These are phyloP conservation scores for Hypanus sabinus DNA, from an alignment of 2,113 vertebrate species.

Conservation along the genomic window DNA sequence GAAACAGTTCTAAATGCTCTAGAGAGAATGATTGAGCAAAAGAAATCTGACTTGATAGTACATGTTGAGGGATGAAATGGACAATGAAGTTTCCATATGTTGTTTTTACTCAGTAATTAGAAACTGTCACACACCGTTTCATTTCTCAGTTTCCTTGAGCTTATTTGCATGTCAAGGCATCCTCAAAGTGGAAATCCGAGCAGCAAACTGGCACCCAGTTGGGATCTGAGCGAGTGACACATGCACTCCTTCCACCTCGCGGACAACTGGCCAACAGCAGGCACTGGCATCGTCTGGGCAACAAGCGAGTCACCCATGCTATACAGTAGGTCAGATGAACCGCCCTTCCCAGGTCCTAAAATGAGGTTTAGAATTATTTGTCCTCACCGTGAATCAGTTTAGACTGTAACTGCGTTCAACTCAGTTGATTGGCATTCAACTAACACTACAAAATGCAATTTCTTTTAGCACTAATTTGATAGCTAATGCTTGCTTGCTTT, in stretches of 20 bases:
- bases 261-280: slow-evolving; percentile 52
- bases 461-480: neutral
- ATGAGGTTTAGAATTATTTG: neutral
- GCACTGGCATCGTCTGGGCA: slow-evolving; percentile 35
- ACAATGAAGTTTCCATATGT: slow-evolving; percentile 86
- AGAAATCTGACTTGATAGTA: slow-evolving; percentile 68
- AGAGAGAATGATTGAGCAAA: slow-evolving; percentile 60
- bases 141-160: slow-evolving; percentile 65
- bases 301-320: slow-evolving; percentile 26
- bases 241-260: slow-evolving; percentile 46
- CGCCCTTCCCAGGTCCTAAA: neutral
- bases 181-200: slow-evolving; percentile 52
- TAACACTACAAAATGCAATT: neutral
- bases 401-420: neutral
- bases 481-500: neutral
- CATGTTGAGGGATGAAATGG: slow-evolving; percentile 77
- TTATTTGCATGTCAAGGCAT: slow-evolving; percentile 60
- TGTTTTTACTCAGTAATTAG: slow-evolving; percentile 81
- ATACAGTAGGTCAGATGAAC: neutral
- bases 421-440: neutral
- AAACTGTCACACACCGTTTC: slow-evolving; percentile 72
- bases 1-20: slow-evolving; percentile 52
- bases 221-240: slow-evolving; percentile 46
- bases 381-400: neutral
- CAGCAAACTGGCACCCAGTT: slow-evolving; percentile 52